Evolutionary conservation across 1,140 invertebrate species (phyloP), one percentile per base, ranked within the genome.

Genomic region (fruit fly (Drosophila melanogaster)): DNA sequence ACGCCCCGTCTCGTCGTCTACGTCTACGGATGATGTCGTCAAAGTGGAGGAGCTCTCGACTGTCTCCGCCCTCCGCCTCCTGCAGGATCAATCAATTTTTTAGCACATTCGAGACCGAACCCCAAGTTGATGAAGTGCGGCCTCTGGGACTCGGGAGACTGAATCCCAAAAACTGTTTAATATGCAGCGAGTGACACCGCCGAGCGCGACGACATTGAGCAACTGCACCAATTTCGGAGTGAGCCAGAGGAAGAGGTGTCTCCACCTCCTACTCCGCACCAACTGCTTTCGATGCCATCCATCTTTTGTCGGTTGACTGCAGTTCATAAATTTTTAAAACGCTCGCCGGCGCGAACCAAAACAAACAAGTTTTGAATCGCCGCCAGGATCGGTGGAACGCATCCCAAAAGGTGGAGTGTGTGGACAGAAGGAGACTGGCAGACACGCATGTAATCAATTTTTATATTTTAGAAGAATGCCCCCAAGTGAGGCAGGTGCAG

Each of bases 241-340:
- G 61, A 67, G 50, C 41, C 55, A 57, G 47, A 2, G 3, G 54
- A 4, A 17, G 54, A 15, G 62, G 47, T 35, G 50, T n/a, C 38
- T 64, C 69, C 30, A 53, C 55, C 54, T 15, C 26, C 35, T 71
- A 55, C 40, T 60, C 64, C 46, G 10, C 44, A 1, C n/a, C n/a
- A 50, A 46, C 35, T 66, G 59, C 59, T 53, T 38, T 41, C 47
- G 54, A 41, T 75, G 50, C 73, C 73, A 76, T 76, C 71, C 72
- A 75, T 75, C 72, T 77, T 86, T 81, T 66, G 74, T 70, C 81
- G 83, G 43, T 78, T 61, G 70, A 64, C 78, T 76, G 79, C 79
- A 87, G 84, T 89, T 87, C 84, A 87, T 87, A 87, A 87, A 87
- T 87, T 87, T 87, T 87, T 79, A 81, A 81, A 87, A 61, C 70